Evolutionary conservation across 2,797 vertebrate genomes (phyloP), one percentile per base, ranked within the genome.

Genomic region (Decapterus maruadsi): DNA sequence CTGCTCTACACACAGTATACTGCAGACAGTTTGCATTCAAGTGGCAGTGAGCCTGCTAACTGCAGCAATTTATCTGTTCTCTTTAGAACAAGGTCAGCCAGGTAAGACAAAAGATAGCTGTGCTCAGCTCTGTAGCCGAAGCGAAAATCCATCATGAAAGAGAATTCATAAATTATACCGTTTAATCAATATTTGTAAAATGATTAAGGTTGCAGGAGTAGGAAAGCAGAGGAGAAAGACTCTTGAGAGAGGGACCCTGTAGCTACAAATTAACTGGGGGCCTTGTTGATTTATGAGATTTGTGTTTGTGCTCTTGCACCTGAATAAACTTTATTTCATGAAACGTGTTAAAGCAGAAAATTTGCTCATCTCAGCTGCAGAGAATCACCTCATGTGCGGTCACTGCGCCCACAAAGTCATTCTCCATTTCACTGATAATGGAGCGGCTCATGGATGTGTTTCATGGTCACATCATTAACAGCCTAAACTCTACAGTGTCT

Each of bases 1-100:
- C 43, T 63, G 38, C 45, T 75, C 8, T 26, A 31, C 77, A 62
- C 68, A 72, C 73, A 75, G 34, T 31, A 54, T 38, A 56, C 80
- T 63, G 70, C 63, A 72, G 67, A 55, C 51, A 53, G 80, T 89
- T 90, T 86, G 81, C 74, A 90, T 92, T 90, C 80, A 83, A 75
- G 80, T 73, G 77, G 81, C 73, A 56, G 72, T 22, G 53, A 81
- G 72, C 38, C 26, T 22, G 50, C 78, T 78, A 82, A 90, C 80
- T 87, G 83, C 85, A 82, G 85, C 77, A 81, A 87, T 90, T 87
- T 73, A 82, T 94, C 85, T 87, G 34, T 70, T 84, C 76, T 89
- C 73, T 83, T 75, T 68, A 75, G 81, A 87, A 67, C 31, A 36
- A 90, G 87, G 91, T 88, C 83, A 83, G 75, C 78, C 83, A 75